A percentile compares a stretch with the other conserved stretches of the same genome.
phyloP scores from a whole-genome alignment of 2,888 invertebrate genomes.

The Mystacides longicornis region DNA sequence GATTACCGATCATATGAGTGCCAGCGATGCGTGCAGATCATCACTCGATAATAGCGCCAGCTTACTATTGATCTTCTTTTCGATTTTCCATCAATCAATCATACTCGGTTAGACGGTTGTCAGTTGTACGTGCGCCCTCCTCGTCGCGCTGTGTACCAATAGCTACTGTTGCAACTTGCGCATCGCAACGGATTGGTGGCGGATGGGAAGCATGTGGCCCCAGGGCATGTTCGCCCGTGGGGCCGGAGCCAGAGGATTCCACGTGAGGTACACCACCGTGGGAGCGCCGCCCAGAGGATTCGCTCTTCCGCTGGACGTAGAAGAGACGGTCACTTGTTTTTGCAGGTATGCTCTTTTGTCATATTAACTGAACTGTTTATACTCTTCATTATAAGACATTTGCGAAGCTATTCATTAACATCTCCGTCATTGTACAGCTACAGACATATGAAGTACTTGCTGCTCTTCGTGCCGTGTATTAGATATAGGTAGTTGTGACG shows the following conservation, averaged over 20 bases:
- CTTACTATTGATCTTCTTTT: too few species aligned
- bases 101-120: neutral
- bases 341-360: conserved; percentile 53
- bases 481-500: too few species aligned
- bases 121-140: conserved; percentile 1
- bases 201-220: conserved; percentile 20
- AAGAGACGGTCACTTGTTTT: conserved; percentile 69
- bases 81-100: too few species aligned
- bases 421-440: too few species aligned
- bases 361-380: neutral
- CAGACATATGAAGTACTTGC: too few species aligned
- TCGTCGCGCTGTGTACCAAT: conserved; percentile 3
- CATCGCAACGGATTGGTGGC: conserved; percentile 6
- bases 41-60: too few species aligned
- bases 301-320: conserved; percentile 58
- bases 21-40: too few species aligned
- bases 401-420: too few species aligned
- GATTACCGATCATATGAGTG: too few species aligned
- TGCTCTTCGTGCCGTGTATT: too few species aligned
- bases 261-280: conserved; percentile 40
- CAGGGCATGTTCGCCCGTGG: conserved; percentile 25
- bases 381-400: too few species aligned
- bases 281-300: conserved; percentile 34
- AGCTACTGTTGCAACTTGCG: conserved; percentile 4
- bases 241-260: conserved; percentile 34